Evolutionary conservation across 2,797 vertebrate genomes (phyloP).

Genomic region (Crocodylus rhombifer): DNA sequence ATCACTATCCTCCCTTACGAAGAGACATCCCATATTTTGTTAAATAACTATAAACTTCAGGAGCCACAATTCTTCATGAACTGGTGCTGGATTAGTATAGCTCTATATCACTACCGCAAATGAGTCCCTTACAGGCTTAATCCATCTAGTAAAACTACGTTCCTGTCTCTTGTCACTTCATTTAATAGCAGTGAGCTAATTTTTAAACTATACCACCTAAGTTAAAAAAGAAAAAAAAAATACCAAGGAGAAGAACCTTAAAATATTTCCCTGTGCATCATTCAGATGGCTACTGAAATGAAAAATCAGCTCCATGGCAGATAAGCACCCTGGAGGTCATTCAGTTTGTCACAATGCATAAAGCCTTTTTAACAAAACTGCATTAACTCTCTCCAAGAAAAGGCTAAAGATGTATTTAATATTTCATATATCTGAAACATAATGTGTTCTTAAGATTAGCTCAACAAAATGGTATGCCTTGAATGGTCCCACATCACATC

Average conservation of each 20-base stretch:
- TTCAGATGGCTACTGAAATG: background rate
- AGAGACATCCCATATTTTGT: background rate
- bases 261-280: background rate
- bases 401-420: background rate
- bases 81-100: background rate
- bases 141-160: background rate
- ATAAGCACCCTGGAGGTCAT: background rate
- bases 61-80: background rate
- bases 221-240: background rate
- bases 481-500: background rate
- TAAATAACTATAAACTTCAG: background rate
- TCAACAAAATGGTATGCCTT: background rate
- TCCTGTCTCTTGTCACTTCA: background rate
- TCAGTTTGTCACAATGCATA: constrained; percentile 24
- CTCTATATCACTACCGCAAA: background rate
- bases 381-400: background rate
- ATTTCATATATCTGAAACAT: background rate
- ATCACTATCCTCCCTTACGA: background rate
- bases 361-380: background rate
- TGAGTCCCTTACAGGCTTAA: background rate
- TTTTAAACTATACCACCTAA: background rate
- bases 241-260: background rate
- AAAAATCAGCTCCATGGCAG: background rate
- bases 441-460: background rate
- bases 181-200: background rate